Percentiles rank a stretch among this genome's conserved stretches.
Evolutionary conservation across 2,797 vertebrate species (phyloP).

Genomic region (Graptemys geographica): DNA sequence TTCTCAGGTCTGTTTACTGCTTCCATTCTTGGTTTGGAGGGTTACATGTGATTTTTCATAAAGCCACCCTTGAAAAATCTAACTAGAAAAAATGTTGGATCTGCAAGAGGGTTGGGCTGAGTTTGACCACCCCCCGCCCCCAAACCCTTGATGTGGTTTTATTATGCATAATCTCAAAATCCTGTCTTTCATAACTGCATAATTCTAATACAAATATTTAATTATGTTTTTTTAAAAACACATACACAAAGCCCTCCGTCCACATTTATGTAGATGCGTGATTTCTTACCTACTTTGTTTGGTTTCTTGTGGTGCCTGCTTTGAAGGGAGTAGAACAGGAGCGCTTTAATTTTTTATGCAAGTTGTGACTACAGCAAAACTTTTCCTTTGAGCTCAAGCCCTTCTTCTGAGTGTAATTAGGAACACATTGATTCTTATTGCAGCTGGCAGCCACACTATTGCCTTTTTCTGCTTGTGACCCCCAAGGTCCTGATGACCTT

Average conservation of each 20-base stretch:
- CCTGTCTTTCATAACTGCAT: not conserved
- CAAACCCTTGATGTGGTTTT: slow-evolving; percentile 48
- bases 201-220: slow-evolving; percentile 18
- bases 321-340: slow-evolving; percentile 54
- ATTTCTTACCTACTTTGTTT: slow-evolving; percentile 64
- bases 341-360: slow-evolving; percentile 33
- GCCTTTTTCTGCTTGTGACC: slow-evolving; percentile 82
- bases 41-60: not conserved
- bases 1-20: not conserved
- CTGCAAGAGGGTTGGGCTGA: not conserved
- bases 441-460: slow-evolving; percentile 77
- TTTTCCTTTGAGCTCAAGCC: slow-evolving; percentile 13
- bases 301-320: slow-evolving; percentile 63
- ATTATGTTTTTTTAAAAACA: slow-evolving; percentile 4
- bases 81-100: not conserved
- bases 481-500: slow-evolving; percentile 80
- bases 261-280: not conserved
- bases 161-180: slow-evolving; percentile 3
- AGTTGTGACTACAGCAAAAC: slow-evolving; percentile 46
- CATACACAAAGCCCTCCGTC: not conserved
- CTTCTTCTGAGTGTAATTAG: slow-evolving; percentile 76
- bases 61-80: slow-evolving; percentile 26
- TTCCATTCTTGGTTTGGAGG: not conserved
- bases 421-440: slow-evolving; percentile 79
- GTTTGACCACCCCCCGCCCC: not conserved